A percentile compares a stretch with the other conserved stretches of the same genome.
Evolutionary conservation across 2,888 invertebrate genomes (phyloP).

Genomic region (Eristalis intricaria): DNA sequence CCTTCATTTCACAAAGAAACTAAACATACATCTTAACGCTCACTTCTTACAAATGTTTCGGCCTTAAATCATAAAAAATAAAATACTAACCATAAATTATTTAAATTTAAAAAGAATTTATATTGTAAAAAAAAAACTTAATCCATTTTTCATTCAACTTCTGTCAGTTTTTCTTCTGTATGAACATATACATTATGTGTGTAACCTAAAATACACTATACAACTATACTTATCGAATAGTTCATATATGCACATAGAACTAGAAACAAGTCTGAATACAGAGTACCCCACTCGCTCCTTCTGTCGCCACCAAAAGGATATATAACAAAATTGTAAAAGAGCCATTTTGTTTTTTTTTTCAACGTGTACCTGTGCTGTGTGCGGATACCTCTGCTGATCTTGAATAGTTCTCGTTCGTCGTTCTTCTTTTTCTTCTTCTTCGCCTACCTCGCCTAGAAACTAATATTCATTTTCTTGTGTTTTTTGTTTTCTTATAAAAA

Average conservation of each 20-base stretch:
- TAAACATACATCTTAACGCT: conserved; percentile 63
- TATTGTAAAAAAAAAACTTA: conserved; percentile 49
- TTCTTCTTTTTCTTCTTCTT: no score
- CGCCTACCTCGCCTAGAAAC: not conserved
- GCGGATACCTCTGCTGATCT: conserved; percentile 43
- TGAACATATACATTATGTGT: not conserved
- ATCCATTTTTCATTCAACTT: conserved; percentile 20
- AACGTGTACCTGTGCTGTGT: conserved; percentile 16
- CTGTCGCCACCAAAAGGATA: not conserved
- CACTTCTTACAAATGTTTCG: conserved; percentile 57
- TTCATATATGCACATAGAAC: conserved; percentile 37
- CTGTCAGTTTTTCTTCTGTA: not conserved
- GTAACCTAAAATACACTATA: conserved; percentile 53
- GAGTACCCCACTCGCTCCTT: not conserved
- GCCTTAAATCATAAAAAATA: conserved; percentile 53
- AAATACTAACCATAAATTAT: conserved; percentile 72
- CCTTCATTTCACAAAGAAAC: conserved; percentile 62
- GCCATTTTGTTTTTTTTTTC: no score
- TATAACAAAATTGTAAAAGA: not conserved
- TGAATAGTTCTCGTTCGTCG: not conserved
- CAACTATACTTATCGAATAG: conserved; percentile 39
- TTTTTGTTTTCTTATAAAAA: conserved; percentile 44
- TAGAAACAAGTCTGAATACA: conserved; percentile 29
- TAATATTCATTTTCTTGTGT: not conserved
- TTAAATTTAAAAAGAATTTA: conserved; percentile 56